Percentiles rank a stretch among this genome's conserved stretches.
Conservation (phyloP, 2,113 vertebrate genomes). For the Crocuta crocuta region DNA sequence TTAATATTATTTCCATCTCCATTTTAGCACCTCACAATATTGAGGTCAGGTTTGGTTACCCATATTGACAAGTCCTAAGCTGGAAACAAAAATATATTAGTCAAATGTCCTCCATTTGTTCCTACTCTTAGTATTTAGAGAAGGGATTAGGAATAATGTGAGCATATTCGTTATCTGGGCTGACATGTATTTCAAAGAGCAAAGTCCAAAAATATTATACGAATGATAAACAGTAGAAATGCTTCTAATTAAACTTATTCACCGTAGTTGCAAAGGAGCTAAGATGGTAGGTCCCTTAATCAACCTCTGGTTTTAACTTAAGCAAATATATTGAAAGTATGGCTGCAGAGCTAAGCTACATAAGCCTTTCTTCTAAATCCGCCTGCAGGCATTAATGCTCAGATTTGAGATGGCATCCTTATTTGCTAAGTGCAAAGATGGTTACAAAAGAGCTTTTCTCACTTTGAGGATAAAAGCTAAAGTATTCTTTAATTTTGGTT, state of each 20-base stretch:
- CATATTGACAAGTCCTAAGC: slow-evolving; percentile 19
- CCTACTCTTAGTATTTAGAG: slow-evolving; percentile 64
- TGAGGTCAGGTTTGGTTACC: slow-evolving; percentile 65
- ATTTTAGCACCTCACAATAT: slow-evolving; percentile 36
- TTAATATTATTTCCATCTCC: slow-evolving; percentile 41
- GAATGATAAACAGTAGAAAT: slow-evolving; percentile 76
- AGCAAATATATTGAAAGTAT: slow-evolving; percentile 78
- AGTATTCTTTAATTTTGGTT: slow-evolving; percentile 89
- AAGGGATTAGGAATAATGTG: slow-evolving; percentile 71
- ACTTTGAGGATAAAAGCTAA: slow-evolving; percentile 88
- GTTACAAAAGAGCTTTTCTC: slow-evolving; percentile 86
- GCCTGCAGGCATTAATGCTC: slow-evolving; percentile 85
- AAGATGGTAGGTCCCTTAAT: slow-evolving; percentile 72
- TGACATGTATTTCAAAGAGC: slow-evolving; percentile 78
- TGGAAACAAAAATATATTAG: slow-evolving; percentile 60
- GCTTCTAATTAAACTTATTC: slow-evolving; percentile 72
- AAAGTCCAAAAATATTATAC: slow-evolving; percentile 66
- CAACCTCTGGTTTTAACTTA: slow-evolving; percentile 80
- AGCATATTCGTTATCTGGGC: slow-evolving; percentile 72
- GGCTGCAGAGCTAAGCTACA: slow-evolving; percentile 82
- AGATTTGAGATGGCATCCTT: slow-evolving; percentile 85
- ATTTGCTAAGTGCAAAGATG: slow-evolving; percentile 88
- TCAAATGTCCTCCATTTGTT: slow-evolving; percentile 68
- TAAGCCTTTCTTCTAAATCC: slow-evolving; percentile 87
- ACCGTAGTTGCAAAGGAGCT: slow-evolving; percentile 70